phyloP scores from a whole-genome alignment of 1,140 invertebrate species.

The Lasaia peninsularis region DNA sequence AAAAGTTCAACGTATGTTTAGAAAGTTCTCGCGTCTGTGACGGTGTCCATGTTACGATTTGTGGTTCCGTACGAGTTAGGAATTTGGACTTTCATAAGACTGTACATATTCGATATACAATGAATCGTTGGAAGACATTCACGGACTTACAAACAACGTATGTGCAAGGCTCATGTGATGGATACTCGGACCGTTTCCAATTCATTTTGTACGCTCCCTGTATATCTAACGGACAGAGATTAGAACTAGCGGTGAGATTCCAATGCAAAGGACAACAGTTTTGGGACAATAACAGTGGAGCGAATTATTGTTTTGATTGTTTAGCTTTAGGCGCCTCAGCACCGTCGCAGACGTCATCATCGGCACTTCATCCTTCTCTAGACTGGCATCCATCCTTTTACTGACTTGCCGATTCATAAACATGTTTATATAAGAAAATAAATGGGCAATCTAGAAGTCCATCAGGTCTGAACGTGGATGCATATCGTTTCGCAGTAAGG shows the following conservation, averaged over 20 bases:
- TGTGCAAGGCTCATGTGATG: slow-evolving; percentile 92
- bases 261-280: slow-evolving; percentile 89
- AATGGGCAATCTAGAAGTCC: slow-evolving; percentile 29
- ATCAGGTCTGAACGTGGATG: slow-evolving; percentile 26
- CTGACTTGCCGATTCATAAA: slow-evolving; percentile 36
- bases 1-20: slow-evolving; percentile 88
- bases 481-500: slow-evolving; percentile 14
- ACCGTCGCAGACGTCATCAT: slow-evolving; percentile 31
- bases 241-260: slow-evolving; percentile 91
- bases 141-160: slow-evolving; percentile 90
- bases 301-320: slow-evolving; percentile 92
- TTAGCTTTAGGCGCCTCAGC: slow-evolving; percentile 74
- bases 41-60: slow-evolving; percentile 85
- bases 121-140: slow-evolving; percentile 91
- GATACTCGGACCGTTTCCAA: slow-evolving; percentile 93
- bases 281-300: slow-evolving; percentile 93
- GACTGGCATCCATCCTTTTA: slow-evolving; percentile 75
- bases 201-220: slow-evolving; percentile 86
- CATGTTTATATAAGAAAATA: slow-evolving; percentile 18
- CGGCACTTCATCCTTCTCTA: slow-evolving; percentile 51
- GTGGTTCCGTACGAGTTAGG: slow-evolving; percentile 90
- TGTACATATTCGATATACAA: slow-evolving; percentile 90
- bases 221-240: slow-evolving; percentile 83
- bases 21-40: slow-evolving; percentile 90
- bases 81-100: slow-evolving; percentile 95